These are phyloP conservation scores for Caenorhabditis sp. DNA, from an alignment of 2,888 invertebrate species.

Conservation along the genomic window DNA sequence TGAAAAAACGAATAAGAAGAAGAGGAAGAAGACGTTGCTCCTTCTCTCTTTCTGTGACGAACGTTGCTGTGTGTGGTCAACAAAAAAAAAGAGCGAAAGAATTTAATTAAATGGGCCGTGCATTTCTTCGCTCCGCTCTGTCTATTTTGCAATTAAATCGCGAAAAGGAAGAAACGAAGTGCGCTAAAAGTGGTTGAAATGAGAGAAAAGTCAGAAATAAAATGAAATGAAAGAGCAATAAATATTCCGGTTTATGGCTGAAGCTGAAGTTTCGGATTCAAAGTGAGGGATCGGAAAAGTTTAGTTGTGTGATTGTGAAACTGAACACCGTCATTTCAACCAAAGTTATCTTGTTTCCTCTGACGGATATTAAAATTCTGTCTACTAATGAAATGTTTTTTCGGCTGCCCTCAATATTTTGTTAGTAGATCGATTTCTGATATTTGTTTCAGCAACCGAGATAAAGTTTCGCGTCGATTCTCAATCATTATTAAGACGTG, in stretches of 20 bases:
- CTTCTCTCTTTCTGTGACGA: neutral
- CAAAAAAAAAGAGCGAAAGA: slow-evolving; percentile 51
- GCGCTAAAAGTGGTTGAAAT: slow-evolving; percentile 4
- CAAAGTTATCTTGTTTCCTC: too few species aligned
- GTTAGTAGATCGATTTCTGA: too few species aligned
- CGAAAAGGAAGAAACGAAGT: slow-evolving; percentile 16
- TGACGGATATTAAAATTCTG: too few species aligned
- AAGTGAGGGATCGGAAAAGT: too few species aligned
- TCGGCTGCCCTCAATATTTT: too few species aligned
- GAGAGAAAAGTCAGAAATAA: neutral
- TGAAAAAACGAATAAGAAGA: slow-evolving; percentile 3
- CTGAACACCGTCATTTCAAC: too few species aligned
- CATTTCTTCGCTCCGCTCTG: neutral
- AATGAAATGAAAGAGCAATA: slow-evolving; percentile 4
- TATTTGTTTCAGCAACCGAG: too few species aligned
- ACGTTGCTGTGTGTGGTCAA: slow-evolving; percentile 52
- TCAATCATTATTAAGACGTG: too few species aligned
- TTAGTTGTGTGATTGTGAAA: too few species aligned
- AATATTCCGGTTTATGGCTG: neutral
- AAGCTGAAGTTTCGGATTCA: neutral
- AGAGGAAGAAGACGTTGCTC: slow-evolving; percentile 25
- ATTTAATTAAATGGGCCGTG: slow-evolving; percentile 58
- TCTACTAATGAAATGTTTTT: too few species aligned
- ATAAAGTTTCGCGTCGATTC: too few species aligned
- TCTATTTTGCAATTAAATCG: slow-evolving; percentile 43